phyloP scores from a whole-genome alignment of 2,797 vertebrate genomes.

The Salmo trutta region DNA sequence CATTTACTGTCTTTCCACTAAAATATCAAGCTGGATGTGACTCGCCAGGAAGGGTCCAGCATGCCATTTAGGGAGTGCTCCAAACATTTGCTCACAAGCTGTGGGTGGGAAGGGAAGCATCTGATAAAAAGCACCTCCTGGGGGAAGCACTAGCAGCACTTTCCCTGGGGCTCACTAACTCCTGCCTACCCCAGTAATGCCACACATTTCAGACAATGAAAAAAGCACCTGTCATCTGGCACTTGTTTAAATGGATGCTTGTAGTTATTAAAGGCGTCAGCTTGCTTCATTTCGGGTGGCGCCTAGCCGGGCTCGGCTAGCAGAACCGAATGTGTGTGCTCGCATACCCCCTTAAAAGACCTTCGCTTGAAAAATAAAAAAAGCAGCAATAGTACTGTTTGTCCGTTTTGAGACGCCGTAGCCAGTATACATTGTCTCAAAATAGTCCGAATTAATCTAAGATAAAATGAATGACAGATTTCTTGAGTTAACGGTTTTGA shows the following conservation, averaged over 20 bases:
- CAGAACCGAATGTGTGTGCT: too few species aligned
- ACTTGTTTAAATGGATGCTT: conserved; percentile 44
- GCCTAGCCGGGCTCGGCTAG: too few species aligned
- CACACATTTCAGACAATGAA: conserved; percentile 41
- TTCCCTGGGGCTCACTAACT: conserved; percentile 39
- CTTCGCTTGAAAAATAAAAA: too few species aligned
- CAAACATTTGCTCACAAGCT: conserved; percentile 72
- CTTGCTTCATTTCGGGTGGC: conserved; percentile 9
- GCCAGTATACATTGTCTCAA: too few species aligned
- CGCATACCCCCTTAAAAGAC: too few species aligned
- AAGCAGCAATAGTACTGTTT: too few species aligned
- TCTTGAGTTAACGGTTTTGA: too few species aligned
- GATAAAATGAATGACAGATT: too few species aligned
- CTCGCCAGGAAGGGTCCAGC: conserved; percentile 59
- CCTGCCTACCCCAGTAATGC: conserved; percentile 36
- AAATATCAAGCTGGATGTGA: conserved; percentile 68
- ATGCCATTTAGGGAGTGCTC: conserved; percentile 66
- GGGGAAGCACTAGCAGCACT: conserved; percentile 54
- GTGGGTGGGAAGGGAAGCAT: conserved; percentile 64
- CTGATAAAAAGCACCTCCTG: conserved; percentile 58
- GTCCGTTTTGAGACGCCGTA: too few species aligned
- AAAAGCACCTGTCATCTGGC: conserved; percentile 31
- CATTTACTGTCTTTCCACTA: conserved; percentile 64
- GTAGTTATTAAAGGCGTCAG: conserved; percentile 22
- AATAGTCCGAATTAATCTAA: too few species aligned